Conservation (phyloP, 2,113 vertebrate genomes). For the Myrmecobius fasciatus region DNA sequence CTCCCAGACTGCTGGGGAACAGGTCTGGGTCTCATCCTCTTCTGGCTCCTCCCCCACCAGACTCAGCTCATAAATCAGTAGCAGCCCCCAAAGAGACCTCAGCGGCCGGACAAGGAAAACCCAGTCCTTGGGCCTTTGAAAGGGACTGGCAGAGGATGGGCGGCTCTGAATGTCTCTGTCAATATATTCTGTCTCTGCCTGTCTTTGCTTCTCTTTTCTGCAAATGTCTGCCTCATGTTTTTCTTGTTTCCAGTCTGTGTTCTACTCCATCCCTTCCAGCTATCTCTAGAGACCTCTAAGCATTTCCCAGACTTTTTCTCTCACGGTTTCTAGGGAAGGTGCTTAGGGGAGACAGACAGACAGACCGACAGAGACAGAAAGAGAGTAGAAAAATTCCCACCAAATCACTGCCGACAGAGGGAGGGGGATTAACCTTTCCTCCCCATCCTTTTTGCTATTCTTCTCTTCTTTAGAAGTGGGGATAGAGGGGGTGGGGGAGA, state of each 20-base stretch:
- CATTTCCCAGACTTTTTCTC: background rate
- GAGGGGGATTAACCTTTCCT: background rate
- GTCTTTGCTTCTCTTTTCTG: background rate
- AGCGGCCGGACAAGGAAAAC: background rate
- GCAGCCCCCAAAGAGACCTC: background rate
- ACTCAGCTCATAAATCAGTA: background rate
- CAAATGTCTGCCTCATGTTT: background rate
- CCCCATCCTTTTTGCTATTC: background rate
- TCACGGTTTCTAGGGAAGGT: background rate
- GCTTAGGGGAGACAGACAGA: too few species aligned
- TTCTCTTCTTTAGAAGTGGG: background rate
- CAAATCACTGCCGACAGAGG: too few species aligned
- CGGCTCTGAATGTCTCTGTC: background rate
- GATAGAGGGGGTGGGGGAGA: background rate
- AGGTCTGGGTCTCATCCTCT: constrained; percentile 3
- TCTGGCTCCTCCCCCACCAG: background rate
- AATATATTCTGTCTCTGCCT: constrained; percentile 23
- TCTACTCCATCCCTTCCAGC: background rate
- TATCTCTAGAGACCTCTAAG: background rate
- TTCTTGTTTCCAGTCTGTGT: background rate
- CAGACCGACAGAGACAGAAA: too few species aligned
- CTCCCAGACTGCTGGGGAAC: constrained; percentile 1
- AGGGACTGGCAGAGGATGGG: background rate
- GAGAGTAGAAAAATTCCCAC: too few species aligned
- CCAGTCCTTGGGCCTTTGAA: background rate